Conservation (phyloP, 1,140 invertebrate species). For the Papilio dardanus region DNA sequence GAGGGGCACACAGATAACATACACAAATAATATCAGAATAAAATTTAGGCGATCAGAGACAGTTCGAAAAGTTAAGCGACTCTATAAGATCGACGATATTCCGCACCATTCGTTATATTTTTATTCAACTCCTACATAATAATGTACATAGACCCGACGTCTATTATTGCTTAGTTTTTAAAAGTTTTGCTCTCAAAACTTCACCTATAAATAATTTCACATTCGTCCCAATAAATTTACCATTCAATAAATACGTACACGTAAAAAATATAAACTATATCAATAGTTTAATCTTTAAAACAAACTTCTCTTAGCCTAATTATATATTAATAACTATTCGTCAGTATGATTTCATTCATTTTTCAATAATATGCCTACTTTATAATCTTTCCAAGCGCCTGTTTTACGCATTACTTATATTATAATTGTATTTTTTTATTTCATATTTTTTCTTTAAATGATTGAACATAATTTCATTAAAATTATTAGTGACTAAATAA, state of each 20-base stretch:
- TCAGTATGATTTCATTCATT: conserved; percentile 80
- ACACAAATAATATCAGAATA: conserved; percentile 74
- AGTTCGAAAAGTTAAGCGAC: conserved; percentile 62
- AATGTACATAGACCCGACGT: conserved; percentile 79
- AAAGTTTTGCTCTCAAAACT: conserved; percentile 81
- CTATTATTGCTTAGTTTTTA: conserved; percentile 83
- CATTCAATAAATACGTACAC: conserved; percentile 82
- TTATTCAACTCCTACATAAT: conserved; percentile 75
- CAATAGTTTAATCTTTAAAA: conserved; percentile 83
- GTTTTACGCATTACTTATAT: conserved; percentile 73
- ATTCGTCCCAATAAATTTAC: conserved; percentile 81
- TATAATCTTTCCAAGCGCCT: conserved; percentile 82
- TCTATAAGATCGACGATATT: conserved; percentile 75
- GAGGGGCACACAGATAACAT: conserved; percentile 67
- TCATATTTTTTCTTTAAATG: conserved; percentile 69
- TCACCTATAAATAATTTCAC: conserved; percentile 82
- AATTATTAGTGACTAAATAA: conserved; percentile 69
- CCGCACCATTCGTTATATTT: conserved; percentile 79
- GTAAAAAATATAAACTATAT: conserved; percentile 83
- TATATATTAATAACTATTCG: conserved; percentile 83
- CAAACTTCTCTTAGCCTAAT: conserved; percentile 80
- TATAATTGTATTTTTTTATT: conserved; percentile 72
- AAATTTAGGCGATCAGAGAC: conserved; percentile 70
- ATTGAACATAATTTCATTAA: conserved; percentile 73
- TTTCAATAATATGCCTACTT: conserved; percentile 81